These are phyloP conservation scores for Odontophorus gujanensis DNA, from an alignment of 2,113 vertebrate species.

Conservation along the genomic window DNA sequence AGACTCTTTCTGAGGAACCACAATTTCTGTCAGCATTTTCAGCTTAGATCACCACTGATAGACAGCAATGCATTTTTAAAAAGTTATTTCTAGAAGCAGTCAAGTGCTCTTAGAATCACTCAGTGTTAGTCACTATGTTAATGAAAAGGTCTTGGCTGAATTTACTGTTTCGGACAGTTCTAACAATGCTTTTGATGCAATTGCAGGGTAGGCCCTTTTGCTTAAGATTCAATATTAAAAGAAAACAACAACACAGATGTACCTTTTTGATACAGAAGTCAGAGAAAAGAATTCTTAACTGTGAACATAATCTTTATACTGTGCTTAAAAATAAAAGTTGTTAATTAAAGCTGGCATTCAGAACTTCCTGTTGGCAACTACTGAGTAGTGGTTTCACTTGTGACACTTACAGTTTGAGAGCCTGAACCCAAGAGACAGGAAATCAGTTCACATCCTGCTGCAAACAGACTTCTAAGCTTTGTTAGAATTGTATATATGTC, in stretches of 20 bases:
- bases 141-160: background rate
- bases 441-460: background rate
- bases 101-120: background rate
- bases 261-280: background rate
- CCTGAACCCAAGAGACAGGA: background rate
- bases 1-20: background rate
- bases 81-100: background rate
- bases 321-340: conserved; percentile 6
- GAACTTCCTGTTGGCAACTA: background rate
- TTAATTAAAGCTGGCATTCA: conserved; percentile 9
- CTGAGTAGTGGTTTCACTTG: background rate
- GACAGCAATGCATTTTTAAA: background rate
- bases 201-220: background rate
- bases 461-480: background rate
- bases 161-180: background rate
- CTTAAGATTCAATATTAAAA: background rate
- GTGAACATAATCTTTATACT: background rate
- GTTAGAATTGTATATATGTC: background rate
- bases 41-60: background rate
- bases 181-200: background rate
- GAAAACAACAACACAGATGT: background rate
- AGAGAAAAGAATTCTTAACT: background rate
- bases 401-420: background rate
- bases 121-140: background rate
- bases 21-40: background rate